phyloP scores from a whole-genome alignment of 2,113 vertebrate species.

The Irena cyanogastra region DNA sequence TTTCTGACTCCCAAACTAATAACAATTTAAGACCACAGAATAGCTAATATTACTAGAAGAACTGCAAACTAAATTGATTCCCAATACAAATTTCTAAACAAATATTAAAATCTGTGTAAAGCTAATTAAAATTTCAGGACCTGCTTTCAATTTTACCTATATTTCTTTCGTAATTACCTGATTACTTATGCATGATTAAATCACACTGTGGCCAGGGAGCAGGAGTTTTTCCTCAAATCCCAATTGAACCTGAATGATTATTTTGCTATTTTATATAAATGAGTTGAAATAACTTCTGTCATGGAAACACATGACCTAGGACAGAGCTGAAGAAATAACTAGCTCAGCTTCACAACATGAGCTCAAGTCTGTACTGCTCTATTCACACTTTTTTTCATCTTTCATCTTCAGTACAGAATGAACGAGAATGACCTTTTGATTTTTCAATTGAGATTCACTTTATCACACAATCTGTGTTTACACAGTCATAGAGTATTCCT shows the following conservation, averaged over 20 bases:
- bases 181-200: not conserved
- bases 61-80: not conserved
- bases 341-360: not conserved
- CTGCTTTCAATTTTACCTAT: not conserved
- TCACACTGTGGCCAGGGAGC: not conserved
- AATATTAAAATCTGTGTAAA: not conserved
- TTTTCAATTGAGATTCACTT: not conserved
- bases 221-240: not conserved
- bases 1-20: not conserved
- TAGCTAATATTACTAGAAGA: not conserved
- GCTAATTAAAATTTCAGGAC: not conserved
- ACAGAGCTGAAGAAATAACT: not conserved
- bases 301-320: not conserved
- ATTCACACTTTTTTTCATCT: not conserved
- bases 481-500: not conserved
- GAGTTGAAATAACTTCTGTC: not conserved
- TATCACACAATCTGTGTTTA: not conserved
- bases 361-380: not conserved
- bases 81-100: not conserved
- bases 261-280: conserved; percentile 11
- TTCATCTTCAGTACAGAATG: not conserved
- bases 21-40: not conserved
- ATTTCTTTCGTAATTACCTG: not conserved
- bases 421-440: not conserved
- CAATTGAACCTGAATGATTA: not conserved